Evolutionary conservation across 1,140 invertebrate genomes (phyloP), one percentile per base, ranked within the genome.

Genomic region (Ceratina japonica): DNA sequence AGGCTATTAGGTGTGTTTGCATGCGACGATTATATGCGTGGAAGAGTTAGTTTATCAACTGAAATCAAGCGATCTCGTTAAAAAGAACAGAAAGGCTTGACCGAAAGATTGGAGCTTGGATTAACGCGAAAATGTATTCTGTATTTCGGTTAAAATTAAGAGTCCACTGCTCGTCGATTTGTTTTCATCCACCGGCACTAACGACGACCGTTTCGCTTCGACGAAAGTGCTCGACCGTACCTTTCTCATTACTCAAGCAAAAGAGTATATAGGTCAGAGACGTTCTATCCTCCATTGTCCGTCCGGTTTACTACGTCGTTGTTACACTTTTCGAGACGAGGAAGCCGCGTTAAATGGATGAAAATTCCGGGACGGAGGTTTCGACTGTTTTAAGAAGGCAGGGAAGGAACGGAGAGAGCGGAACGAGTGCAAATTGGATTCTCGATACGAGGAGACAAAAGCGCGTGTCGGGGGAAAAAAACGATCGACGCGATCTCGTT

Each of bases 161-260:
- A 63, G 68, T 10, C 37, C 58, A 31, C n/a, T 1, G 15, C 52
- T 15, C 3, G 52, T 77, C 31, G 66, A 77, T 77, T 63, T 4
- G 27, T 54, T 69, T 20, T 31, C n/a, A 44, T 54, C 22, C 37
- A 44, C 8, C 18, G 12, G 18, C 37, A 52, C 68, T 51, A 51
- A 76, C 65, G 75, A 77, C 10, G 27, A 44, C 24, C 22, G 16
- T 44, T 62, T n/a, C 65, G 15, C 44, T 51, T 22, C 75, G 75
- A 70, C 61, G 24, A 15, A 77, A 77, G 58, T 71, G 27, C 68
- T 71, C 58, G 58, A 27, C 56, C 20, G 75, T 77, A 77, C 70
- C 75, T 71, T 77, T 77, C 58, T 77, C 68, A 54, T 77, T 77
- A 77, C 68, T 71, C 75, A 71, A 77, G 58, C 75, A 62, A 44